phyloP scores from a whole-genome alignment of 2,797 vertebrate genomes.

The Fistularia tabacaria region DNA sequence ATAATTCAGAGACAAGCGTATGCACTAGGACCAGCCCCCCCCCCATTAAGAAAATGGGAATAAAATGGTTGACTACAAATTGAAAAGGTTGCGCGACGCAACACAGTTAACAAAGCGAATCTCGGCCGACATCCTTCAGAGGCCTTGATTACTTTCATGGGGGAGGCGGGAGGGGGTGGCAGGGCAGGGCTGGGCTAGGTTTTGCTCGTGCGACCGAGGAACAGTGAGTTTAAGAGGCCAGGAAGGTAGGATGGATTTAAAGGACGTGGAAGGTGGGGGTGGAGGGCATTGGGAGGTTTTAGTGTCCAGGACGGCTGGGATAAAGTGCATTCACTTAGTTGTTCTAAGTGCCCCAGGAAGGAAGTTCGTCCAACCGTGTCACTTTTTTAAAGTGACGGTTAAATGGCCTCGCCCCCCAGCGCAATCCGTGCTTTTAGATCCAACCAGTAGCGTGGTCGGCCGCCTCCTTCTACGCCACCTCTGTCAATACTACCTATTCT shows the following conservation, averaged over 20 bases:
- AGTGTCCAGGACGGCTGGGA: conserved; percentile 48
- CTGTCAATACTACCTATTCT: conserved; percentile 6
- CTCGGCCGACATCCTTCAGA: conserved; percentile 13
- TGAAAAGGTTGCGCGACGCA: conserved; percentile 43
- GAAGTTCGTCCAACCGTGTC: conserved; percentile 57
- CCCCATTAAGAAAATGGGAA: conserved; percentile 27
- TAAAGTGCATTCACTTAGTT: conserved; percentile 50
- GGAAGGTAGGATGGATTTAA: conserved; percentile 53
- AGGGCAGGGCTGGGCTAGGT: no score
- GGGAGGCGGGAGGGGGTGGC: no score
- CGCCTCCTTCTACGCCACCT: conserved; percentile 9
- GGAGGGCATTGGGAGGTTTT: conserved; percentile 25
- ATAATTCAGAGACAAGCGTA: not conserved
- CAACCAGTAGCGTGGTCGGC: conserved; percentile 30
- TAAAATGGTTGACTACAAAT: conserved; percentile 10
- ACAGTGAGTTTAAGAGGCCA: conserved; percentile 32
- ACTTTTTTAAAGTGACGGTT: conserved; percentile 42
- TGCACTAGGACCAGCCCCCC: not conserved
- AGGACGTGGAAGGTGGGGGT: conserved; percentile 1
- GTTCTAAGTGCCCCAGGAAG: conserved; percentile 58
- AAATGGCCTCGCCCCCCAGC: conserved; percentile 29
- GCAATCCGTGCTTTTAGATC: conserved; percentile 37
- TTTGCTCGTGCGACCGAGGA: conserved; percentile 21
- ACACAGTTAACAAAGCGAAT: conserved; percentile 24
- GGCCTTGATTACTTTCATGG: conserved; percentile 21